A percentile compares a stretch with the other conserved stretches of the same genome.
phyloP scores from a whole-genome alignment of 2,113 vertebrate genomes.

The Nannobrachium achirus region DNA sequence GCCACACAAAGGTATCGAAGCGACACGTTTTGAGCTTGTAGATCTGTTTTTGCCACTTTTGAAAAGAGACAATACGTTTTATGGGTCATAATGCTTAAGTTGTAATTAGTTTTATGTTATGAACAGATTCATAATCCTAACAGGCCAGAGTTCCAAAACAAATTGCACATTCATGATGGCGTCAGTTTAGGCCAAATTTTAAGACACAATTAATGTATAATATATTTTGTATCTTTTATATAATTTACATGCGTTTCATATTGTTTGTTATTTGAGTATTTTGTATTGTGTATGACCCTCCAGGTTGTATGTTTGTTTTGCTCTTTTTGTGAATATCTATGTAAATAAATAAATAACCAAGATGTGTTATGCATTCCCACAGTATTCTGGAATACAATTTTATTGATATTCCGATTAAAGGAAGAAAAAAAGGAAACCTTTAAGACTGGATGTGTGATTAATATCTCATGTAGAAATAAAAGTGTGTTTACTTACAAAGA shows the following conservation, averaged over 20 bases:
- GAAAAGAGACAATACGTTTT: neutral
- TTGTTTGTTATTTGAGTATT: conserved; percentile 26
- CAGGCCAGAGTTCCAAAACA: neutral
- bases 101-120: neutral
- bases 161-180: conserved; percentile 49
- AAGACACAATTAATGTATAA: conserved; percentile 21
- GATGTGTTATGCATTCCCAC: conserved; percentile 55
- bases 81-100: too few relatives aligned
- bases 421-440: too few relatives aligned
- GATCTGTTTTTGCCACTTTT: neutral
- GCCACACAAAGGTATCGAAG: too few relatives aligned
- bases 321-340: conserved; percentile 42
- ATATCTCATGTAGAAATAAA: too few relatives aligned
- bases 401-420: conserved; percentile 37
- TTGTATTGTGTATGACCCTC: conserved; percentile 11
- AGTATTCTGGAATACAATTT: conserved; percentile 27
- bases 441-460: too few relatives aligned
- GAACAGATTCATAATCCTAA: too few relatives aligned
- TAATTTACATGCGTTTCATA: conserved; percentile 11
- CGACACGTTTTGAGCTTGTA: too few relatives aligned
- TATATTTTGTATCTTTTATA: conserved; percentile 31
- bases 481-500: too few relatives aligned
- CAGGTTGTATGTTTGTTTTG: conserved; percentile 26
- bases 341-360: conserved; percentile 54
- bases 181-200: conserved; percentile 22